Conservation (phyloP, 1,140 invertebrate species). For the Drosophila persimilis region DNA sequence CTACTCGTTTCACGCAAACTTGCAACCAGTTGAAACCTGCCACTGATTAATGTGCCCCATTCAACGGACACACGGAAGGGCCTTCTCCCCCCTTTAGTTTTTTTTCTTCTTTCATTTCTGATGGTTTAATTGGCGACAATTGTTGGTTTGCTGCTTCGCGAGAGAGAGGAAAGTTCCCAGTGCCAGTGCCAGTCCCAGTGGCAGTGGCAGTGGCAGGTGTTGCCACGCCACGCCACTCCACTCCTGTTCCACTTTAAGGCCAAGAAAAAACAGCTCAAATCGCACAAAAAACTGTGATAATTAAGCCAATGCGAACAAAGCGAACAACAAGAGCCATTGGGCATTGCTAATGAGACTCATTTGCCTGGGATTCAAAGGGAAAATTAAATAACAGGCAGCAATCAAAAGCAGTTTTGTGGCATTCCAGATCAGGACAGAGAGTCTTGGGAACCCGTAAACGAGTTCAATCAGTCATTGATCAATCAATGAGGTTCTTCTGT, state of each 20-base stretch:
- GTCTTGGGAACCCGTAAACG: slow-evolving; percentile 39
- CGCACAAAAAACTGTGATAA: slow-evolving; percentile 33
- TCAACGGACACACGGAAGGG: slow-evolving; percentile 17
- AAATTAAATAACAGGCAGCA: slow-evolving; percentile 23
- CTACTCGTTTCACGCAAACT: slow-evolving; percentile 70
- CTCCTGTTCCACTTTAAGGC: slow-evolving; percentile 28
- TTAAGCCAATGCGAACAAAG: slow-evolving; percentile 31
- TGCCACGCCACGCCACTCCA: slow-evolving; percentile 18
- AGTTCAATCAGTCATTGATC: slow-evolving; percentile 35
- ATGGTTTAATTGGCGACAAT: slow-evolving; percentile 73
- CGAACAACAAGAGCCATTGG: slow-evolving; percentile 4
- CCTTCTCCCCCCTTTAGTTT: not conserved
- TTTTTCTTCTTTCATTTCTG: slow-evolving; percentile 25
- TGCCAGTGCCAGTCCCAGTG: slow-evolving; percentile 19
- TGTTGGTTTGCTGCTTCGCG: slow-evolving; percentile 49
- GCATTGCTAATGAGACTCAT: slow-evolving; percentile 53
- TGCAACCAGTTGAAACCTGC: slow-evolving; percentile 50
- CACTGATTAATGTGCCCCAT: slow-evolving; percentile 65
- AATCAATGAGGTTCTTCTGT: slow-evolving; percentile 36
- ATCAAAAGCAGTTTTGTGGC: slow-evolving; percentile 32
- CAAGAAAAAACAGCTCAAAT: slow-evolving; percentile 6
- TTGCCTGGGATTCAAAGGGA: slow-evolving; percentile 36
- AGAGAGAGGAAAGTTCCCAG: slow-evolving; percentile 48
- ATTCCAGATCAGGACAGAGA: slow-evolving; percentile 18
- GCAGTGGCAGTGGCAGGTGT: slow-evolving; percentile 25